Evolutionary conservation across 2,113 vertebrate genomes (phyloP).

Genomic region (Orthonyx spaldingii): DNA sequence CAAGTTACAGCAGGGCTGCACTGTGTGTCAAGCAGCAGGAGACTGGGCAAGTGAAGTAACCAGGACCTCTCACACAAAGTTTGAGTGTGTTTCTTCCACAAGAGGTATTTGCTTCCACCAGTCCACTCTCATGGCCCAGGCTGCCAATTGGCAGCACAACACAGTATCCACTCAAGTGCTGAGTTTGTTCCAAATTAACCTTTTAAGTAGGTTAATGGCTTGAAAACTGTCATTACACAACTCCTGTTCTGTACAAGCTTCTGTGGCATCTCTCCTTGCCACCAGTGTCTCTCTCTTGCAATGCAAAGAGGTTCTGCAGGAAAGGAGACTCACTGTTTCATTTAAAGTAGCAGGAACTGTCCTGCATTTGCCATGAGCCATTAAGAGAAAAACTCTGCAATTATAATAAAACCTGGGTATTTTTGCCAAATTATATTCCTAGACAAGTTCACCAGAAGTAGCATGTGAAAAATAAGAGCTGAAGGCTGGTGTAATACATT

Average conservation of each 20-base stretch:
- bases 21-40: not conserved
- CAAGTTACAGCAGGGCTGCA: not conserved
- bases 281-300: not conserved
- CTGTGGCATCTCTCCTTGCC: slow-evolving; percentile 15
- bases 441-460: not conserved
- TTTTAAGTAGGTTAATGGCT: slow-evolving; percentile 63
- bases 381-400: not conserved
- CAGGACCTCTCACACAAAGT: slow-evolving; percentile 24
- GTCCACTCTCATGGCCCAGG: not conserved
- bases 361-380: not conserved
- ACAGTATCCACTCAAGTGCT: not conserved
- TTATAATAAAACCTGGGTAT: not conserved
- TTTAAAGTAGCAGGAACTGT: not conserved
- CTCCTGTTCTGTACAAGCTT: slow-evolving; percentile 26
- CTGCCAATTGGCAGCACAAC: slow-evolving; percentile 56
- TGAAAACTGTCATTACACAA: slow-evolving; percentile 56
- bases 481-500: not conserved
- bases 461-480: not conserved
- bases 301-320: not conserved
- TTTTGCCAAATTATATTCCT: not conserved
- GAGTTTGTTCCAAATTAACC: slow-evolving; percentile 61
- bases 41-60: not conserved
- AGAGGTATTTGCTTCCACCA: slow-evolving; percentile 10
- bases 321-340: not conserved
- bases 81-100: not conserved